Base-by-base conservation (phyloP, 1,140 invertebrate genomes). In the Caenorhabditis latens region DNA sequence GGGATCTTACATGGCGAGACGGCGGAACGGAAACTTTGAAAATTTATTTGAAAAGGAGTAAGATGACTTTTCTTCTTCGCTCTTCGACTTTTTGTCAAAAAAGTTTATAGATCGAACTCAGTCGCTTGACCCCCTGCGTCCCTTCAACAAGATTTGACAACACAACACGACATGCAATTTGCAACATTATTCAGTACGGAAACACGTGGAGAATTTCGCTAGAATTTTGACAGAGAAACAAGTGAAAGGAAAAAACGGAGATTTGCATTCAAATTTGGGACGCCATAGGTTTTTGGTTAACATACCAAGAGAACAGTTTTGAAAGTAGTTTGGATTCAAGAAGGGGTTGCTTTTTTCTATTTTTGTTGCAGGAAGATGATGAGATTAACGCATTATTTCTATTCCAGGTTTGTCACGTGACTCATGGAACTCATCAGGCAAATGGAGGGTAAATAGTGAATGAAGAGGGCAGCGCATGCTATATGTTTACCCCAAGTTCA, bases 391-490 rank as follows among this genome's bases (percentile, higher is more conserved):
- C 9, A 21, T 32, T 43, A 11, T 21, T 79, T 46, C 11, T n/a
- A 11, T 13, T 50, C 46, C 46, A 32, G 43, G 11, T 50, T 50
- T 11, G 71, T 79, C 71, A 79, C 71, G 71, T 79, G 71, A 2
- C 2, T 63, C 55, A 4, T 11, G 13, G 19, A 50, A 79, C 46
- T 79, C 71, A 79, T 79, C 71, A 79, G 9, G n/a, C 43, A 79
- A 79, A 79, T 79, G 71, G 19, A 79, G 71, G n/a, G 71, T 79
- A 79, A 79, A 79, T 24, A 79, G 8, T 43, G 61, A 63, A 63
- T 11, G 11, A 11, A 21, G 32, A 24, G 4, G 40, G 3, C 13
- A 43, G 42, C 65, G 19, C 65, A 71, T 71, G 65, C 65, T 71
- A 43, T 46, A 4, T 71, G 14, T 43, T 71, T 71, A n/a, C 65